Conservation (phyloP, 1,140 invertebrate species). For the Drosophila equinoxialis region DNA sequence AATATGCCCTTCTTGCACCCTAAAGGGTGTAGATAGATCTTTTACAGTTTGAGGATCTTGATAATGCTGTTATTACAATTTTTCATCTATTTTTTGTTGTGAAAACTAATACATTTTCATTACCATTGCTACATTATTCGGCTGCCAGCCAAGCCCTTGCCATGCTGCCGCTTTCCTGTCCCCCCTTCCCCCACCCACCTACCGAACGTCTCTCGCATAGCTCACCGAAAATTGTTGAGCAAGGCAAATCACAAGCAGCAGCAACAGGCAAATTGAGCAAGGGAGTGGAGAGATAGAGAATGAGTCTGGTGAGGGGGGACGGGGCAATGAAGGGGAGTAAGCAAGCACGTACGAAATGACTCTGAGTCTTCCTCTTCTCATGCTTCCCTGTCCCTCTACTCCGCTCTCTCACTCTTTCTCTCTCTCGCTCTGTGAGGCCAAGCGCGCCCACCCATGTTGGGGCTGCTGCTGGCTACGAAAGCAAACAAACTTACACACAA, state of each 20-base stretch:
- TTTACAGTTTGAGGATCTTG: background rate
- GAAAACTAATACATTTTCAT: constrained; percentile 3
- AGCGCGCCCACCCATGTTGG: constrained; percentile 51
- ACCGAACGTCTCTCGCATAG: background rate
- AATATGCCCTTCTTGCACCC: background rate
- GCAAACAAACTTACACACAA: constrained; percentile 9
- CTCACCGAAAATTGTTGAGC: constrained; percentile 31
- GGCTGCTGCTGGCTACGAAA: constrained; percentile 38
- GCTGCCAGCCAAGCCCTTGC: background rate
- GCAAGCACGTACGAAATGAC: constrained; percentile 54
- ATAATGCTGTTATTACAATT: background rate
- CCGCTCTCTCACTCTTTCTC: background rate
- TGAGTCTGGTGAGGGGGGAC: background rate
- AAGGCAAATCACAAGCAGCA: constrained; percentile 14
- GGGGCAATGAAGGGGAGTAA: constrained; percentile 13
- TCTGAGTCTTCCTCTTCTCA: constrained; percentile 23
- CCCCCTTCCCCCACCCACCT: background rate
- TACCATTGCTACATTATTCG: constrained; percentile 1
- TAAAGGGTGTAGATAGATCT: background rate
- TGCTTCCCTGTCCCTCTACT: background rate
- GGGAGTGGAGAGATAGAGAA: background rate
- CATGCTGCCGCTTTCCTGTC: background rate
- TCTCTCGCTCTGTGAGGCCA: background rate
- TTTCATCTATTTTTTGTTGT: background rate
- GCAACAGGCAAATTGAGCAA: constrained; percentile 15